A percentile compares a stretch with the other conserved stretches of the same genome.
Conservation (phyloP, 2,113 vertebrate genomes). For the Fulica atra region DNA sequence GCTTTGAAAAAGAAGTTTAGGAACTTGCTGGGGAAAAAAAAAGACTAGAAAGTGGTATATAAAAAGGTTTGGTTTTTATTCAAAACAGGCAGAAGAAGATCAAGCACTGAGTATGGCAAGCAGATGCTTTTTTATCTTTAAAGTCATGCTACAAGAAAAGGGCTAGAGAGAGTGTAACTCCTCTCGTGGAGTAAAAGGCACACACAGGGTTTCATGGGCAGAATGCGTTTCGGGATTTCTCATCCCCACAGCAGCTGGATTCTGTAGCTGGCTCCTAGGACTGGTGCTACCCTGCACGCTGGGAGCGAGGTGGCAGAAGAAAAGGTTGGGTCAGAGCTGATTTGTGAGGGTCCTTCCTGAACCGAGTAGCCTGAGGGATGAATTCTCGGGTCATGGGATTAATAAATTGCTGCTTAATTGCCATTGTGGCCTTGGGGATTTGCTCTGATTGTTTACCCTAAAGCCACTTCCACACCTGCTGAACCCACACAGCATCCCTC, state of each 20-base stretch:
- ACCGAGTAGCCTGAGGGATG: not conserved
- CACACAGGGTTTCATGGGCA: not conserved
- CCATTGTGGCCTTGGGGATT: not conserved
- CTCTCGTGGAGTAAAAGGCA: not conserved
- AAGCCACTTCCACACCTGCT: not conserved
- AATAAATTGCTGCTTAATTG: not conserved
- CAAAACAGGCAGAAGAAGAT: slow-evolving; percentile 18
- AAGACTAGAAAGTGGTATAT: not conserved
- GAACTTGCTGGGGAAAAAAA: not conserved
- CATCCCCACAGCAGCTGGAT: not conserved
- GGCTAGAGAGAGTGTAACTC: not conserved
- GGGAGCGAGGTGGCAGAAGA: not conserved
- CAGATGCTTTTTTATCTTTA: slow-evolving; percentile 17
- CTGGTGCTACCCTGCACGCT: not conserved
- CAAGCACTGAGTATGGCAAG: not conserved
- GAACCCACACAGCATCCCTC: not conserved
- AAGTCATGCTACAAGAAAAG: not conserved
- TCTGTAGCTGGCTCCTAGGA: not conserved
- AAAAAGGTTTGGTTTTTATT: not conserved
- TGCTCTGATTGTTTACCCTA: not conserved
- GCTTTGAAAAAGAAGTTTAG: not conserved
- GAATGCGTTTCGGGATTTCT: not conserved
- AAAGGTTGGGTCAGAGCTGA: not conserved
- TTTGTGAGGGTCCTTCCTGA: not conserved
- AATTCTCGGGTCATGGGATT: not conserved